These are phyloP conservation scores for Petrocephalus zakoni DNA, from an alignment of 2,113 vertebrate species.

Conservation along the genomic window DNA sequence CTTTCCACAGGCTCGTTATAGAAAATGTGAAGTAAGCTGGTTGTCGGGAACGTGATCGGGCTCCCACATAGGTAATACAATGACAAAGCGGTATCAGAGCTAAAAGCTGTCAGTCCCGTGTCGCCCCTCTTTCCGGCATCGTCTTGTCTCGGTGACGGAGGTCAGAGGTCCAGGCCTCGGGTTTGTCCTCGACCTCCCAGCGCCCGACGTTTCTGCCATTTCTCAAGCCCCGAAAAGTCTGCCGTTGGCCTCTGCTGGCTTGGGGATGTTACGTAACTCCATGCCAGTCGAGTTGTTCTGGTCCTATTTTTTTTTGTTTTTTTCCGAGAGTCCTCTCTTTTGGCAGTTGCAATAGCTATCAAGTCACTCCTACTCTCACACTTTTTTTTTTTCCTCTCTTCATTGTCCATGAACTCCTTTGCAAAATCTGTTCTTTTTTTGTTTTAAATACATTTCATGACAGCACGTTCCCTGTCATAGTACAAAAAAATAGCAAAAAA, in stretches of 20 bases:
- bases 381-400: constrained; percentile 17
- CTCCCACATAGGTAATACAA: constrained; percentile 39
- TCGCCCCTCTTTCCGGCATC: not conserved
- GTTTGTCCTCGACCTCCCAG: not conserved
- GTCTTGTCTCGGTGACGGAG: not conserved
- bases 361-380: constrained; percentile 25
- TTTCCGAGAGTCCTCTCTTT: constrained; percentile 39
- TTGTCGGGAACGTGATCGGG: constrained; percentile 37
- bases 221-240: not conserved
- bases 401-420: constrained; percentile 30
- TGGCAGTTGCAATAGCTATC: constrained; percentile 69
- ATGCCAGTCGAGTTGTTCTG: constrained; percentile 32
- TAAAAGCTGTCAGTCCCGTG: constrained; percentile 42
- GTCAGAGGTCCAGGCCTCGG: not conserved
- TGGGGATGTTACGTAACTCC: constrained; percentile 19
- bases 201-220: not conserved
- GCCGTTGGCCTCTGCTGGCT: constrained; percentile 19
- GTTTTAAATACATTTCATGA: constrained; percentile 40
- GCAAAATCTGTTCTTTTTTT: constrained; percentile 36
- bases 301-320: constrained; percentile 19
- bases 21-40: constrained; percentile 38
- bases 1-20: constrained; percentile 31
- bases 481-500: constrained; percentile 42
- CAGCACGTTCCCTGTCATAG: constrained; percentile 49
- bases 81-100: not conserved